Percentiles rank a stretch among this genome's conserved stretches.
Evolutionary conservation across 2,113 vertebrate species (phyloP).

Genomic region (Pristiophorus japonicus): DNA sequence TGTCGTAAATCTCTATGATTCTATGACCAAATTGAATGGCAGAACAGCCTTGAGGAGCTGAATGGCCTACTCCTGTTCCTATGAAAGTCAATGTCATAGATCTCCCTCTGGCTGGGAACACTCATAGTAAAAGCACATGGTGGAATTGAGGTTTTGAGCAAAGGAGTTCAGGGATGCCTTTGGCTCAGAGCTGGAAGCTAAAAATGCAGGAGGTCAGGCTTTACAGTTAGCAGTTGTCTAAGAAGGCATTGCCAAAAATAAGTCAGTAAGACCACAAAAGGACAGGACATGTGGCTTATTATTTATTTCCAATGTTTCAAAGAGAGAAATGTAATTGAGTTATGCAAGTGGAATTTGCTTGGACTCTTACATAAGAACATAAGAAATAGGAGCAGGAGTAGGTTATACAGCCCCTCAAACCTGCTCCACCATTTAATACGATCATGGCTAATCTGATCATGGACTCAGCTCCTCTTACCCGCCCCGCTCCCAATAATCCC

Average conservation of each 20-base stretch:
- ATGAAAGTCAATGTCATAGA: no score
- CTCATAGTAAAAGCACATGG: not conserved
- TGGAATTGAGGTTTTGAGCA: not conserved
- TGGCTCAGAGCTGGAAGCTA: not conserved
- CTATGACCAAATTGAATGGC: not conserved
- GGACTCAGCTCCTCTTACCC: no score
- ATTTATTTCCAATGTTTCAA: not conserved
- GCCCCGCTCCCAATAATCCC: no score
- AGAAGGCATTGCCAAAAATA: not conserved
- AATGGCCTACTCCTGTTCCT: not conserved
- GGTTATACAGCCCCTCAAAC: no score
- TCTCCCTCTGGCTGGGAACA: not conserved
- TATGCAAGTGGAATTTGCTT: not conserved
- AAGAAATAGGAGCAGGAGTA: no score
- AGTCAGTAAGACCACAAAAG: not conserved
- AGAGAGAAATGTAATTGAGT: not conserved
- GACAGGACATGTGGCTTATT: not conserved
- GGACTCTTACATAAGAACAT: no score
- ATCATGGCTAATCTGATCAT: no score
- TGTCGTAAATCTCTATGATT: no score
- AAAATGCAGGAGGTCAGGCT: not conserved
- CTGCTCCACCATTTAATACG: no score
- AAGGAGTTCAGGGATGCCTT: not conserved
- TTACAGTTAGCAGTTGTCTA: not conserved
- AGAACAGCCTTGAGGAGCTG: no score